A percentile compares a stretch with the other conserved stretches of the same genome.
Conservation (phyloP, 23 tunicate species). For the Oikopleura dioica region DNA sequence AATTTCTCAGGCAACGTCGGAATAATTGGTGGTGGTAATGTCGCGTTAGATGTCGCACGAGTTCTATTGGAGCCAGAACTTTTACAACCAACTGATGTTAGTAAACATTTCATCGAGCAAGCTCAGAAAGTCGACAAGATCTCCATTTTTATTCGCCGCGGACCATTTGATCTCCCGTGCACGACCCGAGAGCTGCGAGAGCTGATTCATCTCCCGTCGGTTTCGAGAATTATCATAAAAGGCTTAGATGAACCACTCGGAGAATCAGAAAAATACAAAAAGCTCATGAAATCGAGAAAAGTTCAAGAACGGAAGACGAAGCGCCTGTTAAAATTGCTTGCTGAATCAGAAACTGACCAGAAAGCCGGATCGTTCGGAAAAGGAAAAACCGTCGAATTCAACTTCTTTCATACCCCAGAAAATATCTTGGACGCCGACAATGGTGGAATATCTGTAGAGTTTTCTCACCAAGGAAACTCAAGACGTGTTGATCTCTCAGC, state of each 20-base stretch:
- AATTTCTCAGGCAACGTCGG: background rate
- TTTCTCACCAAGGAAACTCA: too few relatives aligned
- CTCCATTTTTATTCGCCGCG: background rate
- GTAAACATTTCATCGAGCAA: background rate
- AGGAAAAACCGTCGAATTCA: background rate
- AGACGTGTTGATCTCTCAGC: too few relatives aligned
- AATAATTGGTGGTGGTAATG: background rate
- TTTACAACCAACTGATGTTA: background rate
- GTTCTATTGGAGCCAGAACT: background rate
- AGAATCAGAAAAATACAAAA: background rate
- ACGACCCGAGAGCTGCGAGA: background rate
- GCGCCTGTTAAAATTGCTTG: background rate
- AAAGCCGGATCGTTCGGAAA: background rate
- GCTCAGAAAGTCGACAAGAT: background rate
- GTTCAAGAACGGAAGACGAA: background rate
- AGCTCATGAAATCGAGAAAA: background rate
- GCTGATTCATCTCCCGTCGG: background rate
- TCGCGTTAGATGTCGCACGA: background rate
- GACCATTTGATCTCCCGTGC: background rate
- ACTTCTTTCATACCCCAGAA: background rate
- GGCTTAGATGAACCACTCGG: background rate
- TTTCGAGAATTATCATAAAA: background rate
- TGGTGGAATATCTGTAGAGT: too few relatives aligned
- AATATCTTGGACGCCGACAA: too few relatives aligned
- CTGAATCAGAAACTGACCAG: background rate